Base-by-base conservation (phyloP, 2,888 invertebrate genomes). In the Endomychus coccineus region DNA sequence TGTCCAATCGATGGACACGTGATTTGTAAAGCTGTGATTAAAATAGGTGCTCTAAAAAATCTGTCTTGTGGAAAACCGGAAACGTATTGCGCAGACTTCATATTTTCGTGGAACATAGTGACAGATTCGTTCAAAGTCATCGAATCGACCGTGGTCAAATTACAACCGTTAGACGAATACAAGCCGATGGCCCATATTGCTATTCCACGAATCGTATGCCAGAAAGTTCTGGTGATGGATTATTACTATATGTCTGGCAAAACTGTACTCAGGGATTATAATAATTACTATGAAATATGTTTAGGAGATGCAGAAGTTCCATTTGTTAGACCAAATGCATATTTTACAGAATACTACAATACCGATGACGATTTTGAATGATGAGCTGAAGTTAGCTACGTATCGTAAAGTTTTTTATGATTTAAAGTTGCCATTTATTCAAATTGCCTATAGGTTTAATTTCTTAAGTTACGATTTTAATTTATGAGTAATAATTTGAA, bases 1-100 rank as follows among this genome's bases (percentile, higher is more conserved):
- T 67, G 67, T 52, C 66, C 67, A 27, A 43, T 67, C 35, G 61
- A 61, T 48, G 67, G 67, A 22, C 59, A 63, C 47, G 63, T 67
- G 37, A 51, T 65, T 25, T 65, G 66, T 45, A 61, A 63, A 45
- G 65, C 64, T 48, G 61, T 61, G 51, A 65, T 67, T 48, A 66
- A 62, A 55, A 62, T 67, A 38, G 63, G 62, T 46, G 66, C 65
- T 16, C 43, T 60, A 34, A 51, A 54, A 39, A 45, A 50, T 34
- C 41, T 44, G 19, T 47, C 55, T 2, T 41, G 52, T 30, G 51
- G 56, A 9, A 56, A 54, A 40, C 58, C 59, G 14, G 54, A 61
- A 39, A 50, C 55, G 16, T 65, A 57, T 46, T 52, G 58, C 9
- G 52, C 64, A 7, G 55, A 56, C 37, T 64, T 62, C 41, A 45